A percentile compares a stretch with the other conserved stretches of the same genome.
Conservation (phyloP, 2,797 vertebrate genomes). For the Notamacropus eugenii region DNA sequence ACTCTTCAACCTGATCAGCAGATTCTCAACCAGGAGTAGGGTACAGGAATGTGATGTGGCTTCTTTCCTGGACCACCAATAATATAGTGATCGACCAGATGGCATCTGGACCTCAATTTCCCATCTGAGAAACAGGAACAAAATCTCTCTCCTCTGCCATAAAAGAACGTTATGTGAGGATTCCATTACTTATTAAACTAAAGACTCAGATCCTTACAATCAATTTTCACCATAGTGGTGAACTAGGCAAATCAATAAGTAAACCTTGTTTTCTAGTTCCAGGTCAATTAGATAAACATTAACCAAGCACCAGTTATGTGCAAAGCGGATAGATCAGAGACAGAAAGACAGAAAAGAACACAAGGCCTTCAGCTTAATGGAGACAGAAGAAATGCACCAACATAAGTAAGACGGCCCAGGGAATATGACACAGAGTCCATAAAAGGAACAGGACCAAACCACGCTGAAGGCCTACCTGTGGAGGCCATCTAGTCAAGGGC, state of each 20-base stretch:
- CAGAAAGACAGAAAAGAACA: no score
- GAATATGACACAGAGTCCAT: no score
- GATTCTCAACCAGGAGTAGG: not conserved
- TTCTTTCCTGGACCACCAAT: not conserved
- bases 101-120: conserved; percentile 13
- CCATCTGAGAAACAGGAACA: conserved; percentile 8
- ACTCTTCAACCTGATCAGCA: not conserved
- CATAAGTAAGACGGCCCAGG: no score
- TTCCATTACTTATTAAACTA: not conserved
- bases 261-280: not conserved
- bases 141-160: conserved; percentile 33
- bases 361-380: no score
- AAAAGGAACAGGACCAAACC: no score
- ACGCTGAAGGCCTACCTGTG: no score
- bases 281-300: not conserved
- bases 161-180: conserved; percentile 30
- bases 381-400: no score
- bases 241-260: not conserved
- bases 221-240: not conserved
- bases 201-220: not conserved
- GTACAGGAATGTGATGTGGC: no score
- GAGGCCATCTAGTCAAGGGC: no score
- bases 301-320: no score
- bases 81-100: conserved; percentile 11
- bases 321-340: not conserved